A percentile compares a stretch with the other conserved stretches of the same genome.
These are phyloP conservation scores for Myotis planiceps DNA, from an alignment of 2,797 vertebrate genomes.

Conservation along the genomic window DNA sequence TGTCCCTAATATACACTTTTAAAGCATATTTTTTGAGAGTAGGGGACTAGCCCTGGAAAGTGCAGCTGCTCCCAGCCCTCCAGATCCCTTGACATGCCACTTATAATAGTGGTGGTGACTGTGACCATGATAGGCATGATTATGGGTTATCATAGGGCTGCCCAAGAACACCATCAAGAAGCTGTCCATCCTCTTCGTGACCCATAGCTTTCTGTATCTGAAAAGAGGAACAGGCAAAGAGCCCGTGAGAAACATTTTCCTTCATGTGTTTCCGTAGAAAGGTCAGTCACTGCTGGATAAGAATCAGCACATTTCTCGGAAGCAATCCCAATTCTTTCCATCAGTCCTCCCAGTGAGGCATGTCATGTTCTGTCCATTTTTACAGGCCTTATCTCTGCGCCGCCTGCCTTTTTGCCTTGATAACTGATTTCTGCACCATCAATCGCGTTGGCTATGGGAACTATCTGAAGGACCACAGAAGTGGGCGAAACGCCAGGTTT, in stretches of 20 bases:
- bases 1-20: not conserved
- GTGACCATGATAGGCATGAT: not conserved
- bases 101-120: not conserved
- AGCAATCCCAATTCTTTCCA: slow-evolving; percentile 62
- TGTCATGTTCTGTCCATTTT: slow-evolving; percentile 72
- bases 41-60: not conserved
- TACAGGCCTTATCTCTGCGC: slow-evolving; percentile 63
- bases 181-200: not conserved
- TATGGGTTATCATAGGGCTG: not conserved
- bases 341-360: slow-evolving; percentile 62
- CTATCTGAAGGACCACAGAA: slow-evolving; percentile 40
- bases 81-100: not conserved
- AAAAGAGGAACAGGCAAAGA: slow-evolving; percentile 32
- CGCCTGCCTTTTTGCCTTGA: slow-evolving; percentile 61
- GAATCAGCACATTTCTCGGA: slow-evolving; percentile 72
- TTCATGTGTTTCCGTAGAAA: slow-evolving; percentile 59
- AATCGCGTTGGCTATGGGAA: slow-evolving; percentile 8
- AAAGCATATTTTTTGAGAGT: not conserved
- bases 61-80: not conserved
- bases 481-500: not conserved
- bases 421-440: slow-evolving; percentile 75
- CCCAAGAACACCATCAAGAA: not conserved
- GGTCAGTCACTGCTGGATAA: slow-evolving; percentile 68
- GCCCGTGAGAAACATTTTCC: slow-evolving; percentile 52
- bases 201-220: not conserved